These are phyloP conservation scores for Apamea crenata DNA, from an alignment of 2,888 invertebrate species.

Conservation along the genomic window DNA sequence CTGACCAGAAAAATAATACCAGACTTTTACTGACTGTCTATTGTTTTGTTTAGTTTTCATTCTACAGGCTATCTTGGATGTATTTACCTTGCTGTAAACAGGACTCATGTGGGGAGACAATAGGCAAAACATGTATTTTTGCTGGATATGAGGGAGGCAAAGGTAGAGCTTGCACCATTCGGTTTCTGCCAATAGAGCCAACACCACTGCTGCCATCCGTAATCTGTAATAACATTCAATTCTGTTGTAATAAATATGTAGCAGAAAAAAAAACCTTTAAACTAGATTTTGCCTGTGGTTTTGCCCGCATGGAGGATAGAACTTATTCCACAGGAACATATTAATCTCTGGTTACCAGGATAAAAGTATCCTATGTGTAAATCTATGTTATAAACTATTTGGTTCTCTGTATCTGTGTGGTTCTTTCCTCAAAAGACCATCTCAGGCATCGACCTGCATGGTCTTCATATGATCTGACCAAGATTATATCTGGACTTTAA, in stretches of 20 bases:
- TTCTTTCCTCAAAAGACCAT: no score
- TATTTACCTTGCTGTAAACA: constrained; percentile 85
- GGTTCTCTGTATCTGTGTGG: no score
- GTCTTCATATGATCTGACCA: no score
- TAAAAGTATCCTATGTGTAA: neutral
- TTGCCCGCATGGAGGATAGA: no score
- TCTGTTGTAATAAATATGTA: neutral
- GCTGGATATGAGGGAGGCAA: constrained; percentile 95
- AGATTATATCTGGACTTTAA: no score
- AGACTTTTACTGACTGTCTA: no score
- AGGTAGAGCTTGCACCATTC: constrained; percentile 90
- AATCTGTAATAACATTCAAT: constrained; percentile 70
- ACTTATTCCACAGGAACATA: neutral
- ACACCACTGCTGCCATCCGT: constrained; percentile 88
- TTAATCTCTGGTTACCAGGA: neutral
- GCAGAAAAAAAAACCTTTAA: neutral
- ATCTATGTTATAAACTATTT: neutral
- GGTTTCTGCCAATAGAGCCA: constrained; percentile 82
- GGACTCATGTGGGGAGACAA: constrained; percentile 92
- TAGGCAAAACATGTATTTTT: constrained; percentile 94
- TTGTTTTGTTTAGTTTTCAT: no score
- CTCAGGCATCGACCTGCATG: no score
- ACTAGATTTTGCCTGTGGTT: no score
- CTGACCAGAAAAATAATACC: no score
- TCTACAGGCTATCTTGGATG: neutral